Percentiles rank a stretch among this genome's conserved stretches.
These are phyloP conservation scores for Phyllotis vaccarum DNA, from an alignment of 2,797 vertebrate genomes.

Conservation along the genomic window DNA sequence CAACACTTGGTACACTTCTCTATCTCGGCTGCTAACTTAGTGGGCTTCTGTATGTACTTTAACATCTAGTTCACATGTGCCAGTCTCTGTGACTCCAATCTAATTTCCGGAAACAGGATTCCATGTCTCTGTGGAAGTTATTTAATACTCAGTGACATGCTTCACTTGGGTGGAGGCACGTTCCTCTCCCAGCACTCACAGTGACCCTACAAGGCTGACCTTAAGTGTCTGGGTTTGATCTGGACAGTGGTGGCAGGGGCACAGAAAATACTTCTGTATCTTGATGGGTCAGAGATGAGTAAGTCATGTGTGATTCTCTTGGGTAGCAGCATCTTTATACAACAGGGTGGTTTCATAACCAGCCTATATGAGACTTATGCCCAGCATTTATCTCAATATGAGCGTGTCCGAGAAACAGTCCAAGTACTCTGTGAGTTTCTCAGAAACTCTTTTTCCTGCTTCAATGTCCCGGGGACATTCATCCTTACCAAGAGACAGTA, in stretches of 20 bases:
- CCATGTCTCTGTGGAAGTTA: background rate
- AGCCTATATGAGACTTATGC: background rate
- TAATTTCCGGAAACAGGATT: background rate
- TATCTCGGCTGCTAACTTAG: too few relatives aligned
- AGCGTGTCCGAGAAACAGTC: background rate
- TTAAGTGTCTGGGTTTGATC: background rate
- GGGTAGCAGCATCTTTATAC: accelerated
- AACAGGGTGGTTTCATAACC: background rate
- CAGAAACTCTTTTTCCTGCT: background rate
- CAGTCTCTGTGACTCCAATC: background rate
- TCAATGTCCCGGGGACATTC: background rate
- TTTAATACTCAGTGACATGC: background rate
- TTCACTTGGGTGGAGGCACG: background rate
- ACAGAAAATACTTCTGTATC: background rate
- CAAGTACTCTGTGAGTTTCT: background rate
- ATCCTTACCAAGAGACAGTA: background rate
- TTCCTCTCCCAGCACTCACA: background rate
- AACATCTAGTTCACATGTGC: background rate
- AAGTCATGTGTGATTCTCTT: background rate
- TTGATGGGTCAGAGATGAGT: background rate
- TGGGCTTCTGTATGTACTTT: background rate
- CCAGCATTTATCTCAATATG: accelerated
- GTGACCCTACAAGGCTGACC: background rate
- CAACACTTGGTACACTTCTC: background rate
- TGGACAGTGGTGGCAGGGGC: background rate